Evolutionary conservation across 2,888 invertebrate species (phyloP).

Genomic region (Thymelicus lineola): DNA sequence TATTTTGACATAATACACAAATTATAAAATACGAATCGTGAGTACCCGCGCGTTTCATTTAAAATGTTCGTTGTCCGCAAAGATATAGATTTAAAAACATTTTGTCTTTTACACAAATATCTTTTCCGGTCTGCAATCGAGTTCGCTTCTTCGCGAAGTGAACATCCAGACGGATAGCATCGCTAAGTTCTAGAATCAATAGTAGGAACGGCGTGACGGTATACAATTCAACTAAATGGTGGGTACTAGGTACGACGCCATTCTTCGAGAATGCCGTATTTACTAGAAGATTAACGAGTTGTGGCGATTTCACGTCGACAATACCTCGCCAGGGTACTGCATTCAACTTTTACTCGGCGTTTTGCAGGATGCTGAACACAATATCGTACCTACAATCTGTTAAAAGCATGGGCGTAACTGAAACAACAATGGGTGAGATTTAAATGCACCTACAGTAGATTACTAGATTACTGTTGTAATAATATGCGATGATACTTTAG

Average conservation of each 20-base stretch:
- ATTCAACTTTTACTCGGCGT: background rate
- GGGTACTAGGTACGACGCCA: background rate
- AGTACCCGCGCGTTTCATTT: too few relatives aligned
- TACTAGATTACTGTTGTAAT: too few relatives aligned
- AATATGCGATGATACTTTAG: too few relatives aligned
- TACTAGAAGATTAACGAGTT: slow-evolving; percentile 17
- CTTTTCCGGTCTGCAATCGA: too few relatives aligned
- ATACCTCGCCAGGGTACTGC: background rate
- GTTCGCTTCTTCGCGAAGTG: too few relatives aligned
- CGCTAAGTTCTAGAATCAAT: background rate
- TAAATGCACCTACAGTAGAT: too few relatives aligned
- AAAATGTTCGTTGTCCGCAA: too few relatives aligned
- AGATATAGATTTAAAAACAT: too few relatives aligned
- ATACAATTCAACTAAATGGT: background rate
- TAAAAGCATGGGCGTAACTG: background rate
- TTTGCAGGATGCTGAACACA: background rate
- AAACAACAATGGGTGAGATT: background rate
- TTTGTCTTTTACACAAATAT: too few relatives aligned
- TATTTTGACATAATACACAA: too few relatives aligned
- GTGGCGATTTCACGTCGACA: slow-evolving; percentile 9
- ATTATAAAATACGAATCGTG: too few relatives aligned
- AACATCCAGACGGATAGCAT: too few relatives aligned
- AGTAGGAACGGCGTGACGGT: background rate
- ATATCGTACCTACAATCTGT: background rate
- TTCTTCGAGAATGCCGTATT: slow-evolving; percentile 6